Evolutionary conservation across 64 coral and sea anemone genomes (phyloP).

Genomic region (Pocillopora verrucosa): DNA sequence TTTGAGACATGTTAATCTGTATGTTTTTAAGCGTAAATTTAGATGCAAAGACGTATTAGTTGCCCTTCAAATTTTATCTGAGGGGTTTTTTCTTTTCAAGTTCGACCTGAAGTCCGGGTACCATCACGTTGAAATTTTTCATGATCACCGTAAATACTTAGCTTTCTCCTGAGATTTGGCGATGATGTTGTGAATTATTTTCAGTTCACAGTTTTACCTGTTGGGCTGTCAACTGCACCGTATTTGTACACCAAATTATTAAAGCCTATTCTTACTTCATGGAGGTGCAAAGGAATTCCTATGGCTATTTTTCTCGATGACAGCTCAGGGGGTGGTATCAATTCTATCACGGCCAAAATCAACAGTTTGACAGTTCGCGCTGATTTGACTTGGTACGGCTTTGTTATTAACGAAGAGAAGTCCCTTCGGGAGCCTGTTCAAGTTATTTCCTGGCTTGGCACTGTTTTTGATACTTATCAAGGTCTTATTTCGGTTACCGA

Average conservation of each 20-base stretch:
- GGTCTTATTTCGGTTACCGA: not conserved
- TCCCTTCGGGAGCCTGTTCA: too few relatives aligned
- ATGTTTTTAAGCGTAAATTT: not conserved
- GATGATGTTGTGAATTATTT: conserved; percentile 4
- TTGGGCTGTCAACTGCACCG: not conserved
- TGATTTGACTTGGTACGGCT: conserved; percentile 47
- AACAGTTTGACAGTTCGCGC: conserved; percentile 33
- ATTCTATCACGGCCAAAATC: conserved; percentile 36
- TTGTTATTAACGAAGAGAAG: not conserved
- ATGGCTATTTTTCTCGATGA: conserved; percentile 7
- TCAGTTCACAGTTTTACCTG: conserved; percentile 6
- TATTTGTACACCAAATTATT: conserved; percentile 21
- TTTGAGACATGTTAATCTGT: not conserved
- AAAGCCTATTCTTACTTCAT: conserved; percentile 7
- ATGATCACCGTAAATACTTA: too few relatives aligned
- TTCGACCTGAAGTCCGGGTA: not conserved
- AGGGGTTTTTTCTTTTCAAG: not conserved
- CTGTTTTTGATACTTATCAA: not conserved
- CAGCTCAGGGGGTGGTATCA: not conserved
- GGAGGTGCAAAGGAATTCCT: conserved; percentile 1
- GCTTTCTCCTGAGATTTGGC: not conserved
- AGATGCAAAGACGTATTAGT: not conserved
- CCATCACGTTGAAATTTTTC: not conserved
- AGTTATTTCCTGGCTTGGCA: too few relatives aligned
- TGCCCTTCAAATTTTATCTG: too few relatives aligned